Conservation (phyloP, 2,797 vertebrate species). For the Myotis daubentonii region DNA sequence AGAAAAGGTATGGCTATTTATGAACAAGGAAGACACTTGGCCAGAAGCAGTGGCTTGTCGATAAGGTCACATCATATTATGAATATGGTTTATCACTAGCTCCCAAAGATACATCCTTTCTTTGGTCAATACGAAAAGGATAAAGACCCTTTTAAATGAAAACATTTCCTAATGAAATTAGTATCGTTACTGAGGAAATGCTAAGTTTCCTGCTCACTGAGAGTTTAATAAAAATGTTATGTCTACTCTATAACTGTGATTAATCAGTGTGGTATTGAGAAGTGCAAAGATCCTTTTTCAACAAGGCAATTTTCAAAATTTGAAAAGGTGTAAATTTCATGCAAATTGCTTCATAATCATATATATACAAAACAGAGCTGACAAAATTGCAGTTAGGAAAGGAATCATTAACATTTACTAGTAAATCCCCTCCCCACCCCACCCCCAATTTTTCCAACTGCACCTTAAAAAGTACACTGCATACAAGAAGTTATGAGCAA, state of each 20-base stretch:
- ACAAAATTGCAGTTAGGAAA: slow-evolving; percentile 64
- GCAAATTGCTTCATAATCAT: slow-evolving; percentile 81
- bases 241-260: slow-evolving; percentile 82
- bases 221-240: slow-evolving; percentile 81
- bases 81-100: slow-evolving; percentile 24
- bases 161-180: slow-evolving; percentile 83
- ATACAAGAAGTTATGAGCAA: background rate
- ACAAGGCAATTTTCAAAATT: slow-evolving; percentile 82
- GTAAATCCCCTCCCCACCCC: background rate
- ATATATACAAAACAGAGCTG: slow-evolving; percentile 74
- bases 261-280: slow-evolving; percentile 80
- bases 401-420: slow-evolving; percentile 58
- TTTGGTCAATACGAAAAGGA: slow-evolving; percentile 69
- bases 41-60: background rate
- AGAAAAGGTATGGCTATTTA: slow-evolving; percentile 60
- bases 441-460: background rate
- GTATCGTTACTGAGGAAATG: slow-evolving; percentile 79
- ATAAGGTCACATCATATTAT: background rate
- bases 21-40: background rate
- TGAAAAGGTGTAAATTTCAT: slow-evolving; percentile 80
- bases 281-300: slow-evolving; percentile 75
- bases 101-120: slow-evolving; percentile 13
- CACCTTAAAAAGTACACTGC: background rate
- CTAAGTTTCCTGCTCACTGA: slow-evolving; percentile 83
- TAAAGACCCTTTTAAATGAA: slow-evolving; percentile 70